A percentile compares a stretch with the other conserved stretches of the same genome.
These are phyloP conservation scores for Noctua janthina DNA, from an alignment of 2,888 invertebrate species.

Conservation along the genomic window DNA sequence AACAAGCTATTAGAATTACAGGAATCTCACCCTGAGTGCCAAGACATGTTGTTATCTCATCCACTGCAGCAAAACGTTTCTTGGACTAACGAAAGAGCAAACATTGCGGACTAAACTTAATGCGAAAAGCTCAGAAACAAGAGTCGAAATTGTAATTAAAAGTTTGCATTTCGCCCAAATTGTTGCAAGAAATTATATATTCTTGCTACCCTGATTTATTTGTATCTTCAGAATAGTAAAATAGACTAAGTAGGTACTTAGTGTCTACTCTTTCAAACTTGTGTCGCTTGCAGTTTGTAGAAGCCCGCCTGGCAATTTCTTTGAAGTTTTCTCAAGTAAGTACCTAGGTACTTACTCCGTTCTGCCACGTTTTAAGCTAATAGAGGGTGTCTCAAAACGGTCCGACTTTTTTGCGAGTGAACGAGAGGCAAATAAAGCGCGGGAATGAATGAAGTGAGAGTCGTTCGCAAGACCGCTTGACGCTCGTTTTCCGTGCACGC, in stretches of 20 bases:
- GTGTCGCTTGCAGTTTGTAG: conserved; percentile 3
- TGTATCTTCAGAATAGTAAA: conserved; percentile 10
- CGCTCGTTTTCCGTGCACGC: conserved; percentile 3
- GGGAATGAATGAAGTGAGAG: neutral
- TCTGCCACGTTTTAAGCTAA: too few relatives aligned
- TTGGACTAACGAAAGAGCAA: neutral
- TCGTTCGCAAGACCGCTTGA: neutral
- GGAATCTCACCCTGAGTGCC: neutral
- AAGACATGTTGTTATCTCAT: neutral
- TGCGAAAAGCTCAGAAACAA: neutral
- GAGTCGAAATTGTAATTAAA: neutral
- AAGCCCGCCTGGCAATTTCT: conserved; percentile 16
- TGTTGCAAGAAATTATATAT: neutral
- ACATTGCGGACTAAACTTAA: neutral
- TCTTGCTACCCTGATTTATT: neutral
- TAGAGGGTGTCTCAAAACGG: neutral
- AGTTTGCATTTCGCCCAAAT: neutral
- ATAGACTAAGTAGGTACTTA: conserved; percentile 5
- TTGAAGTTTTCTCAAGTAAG: conserved; percentile 18
- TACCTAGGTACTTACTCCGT: neutral
- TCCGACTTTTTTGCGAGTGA: neutral
- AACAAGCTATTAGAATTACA: neutral
- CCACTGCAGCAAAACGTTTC: neutral
- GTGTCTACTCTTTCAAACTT: conserved; percentile 11
- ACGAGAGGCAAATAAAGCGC: neutral